Base-by-base conservation (phyloP, 2,113 vertebrate genomes). In the Lates calcarifer region DNA sequence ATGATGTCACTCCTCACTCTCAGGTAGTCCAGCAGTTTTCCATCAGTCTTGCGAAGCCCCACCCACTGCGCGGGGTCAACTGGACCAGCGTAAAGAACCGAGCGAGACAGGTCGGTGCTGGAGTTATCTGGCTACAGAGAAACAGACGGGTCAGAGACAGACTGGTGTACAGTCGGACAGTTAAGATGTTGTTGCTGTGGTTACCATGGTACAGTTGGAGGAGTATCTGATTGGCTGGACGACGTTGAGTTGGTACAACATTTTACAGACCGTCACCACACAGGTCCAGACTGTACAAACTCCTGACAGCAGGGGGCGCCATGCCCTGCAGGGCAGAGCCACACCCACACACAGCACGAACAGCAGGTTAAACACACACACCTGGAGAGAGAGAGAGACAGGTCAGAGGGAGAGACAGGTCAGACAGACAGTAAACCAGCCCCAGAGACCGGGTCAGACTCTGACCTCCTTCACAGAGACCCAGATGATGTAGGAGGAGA, bases 281-380 rank as follows among this genome's bases (percentile, higher is more conserved):
- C 97, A 98, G 0, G 97, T 98, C 98, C 97, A 98, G 31, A 98
- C 96, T 6, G 97, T 98, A 88, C 97, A 99, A 84, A 97, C 90
- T 62, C 96, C 97, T 24, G 97, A 97, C 74, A 97, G 96, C 87
- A 96, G 84, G 47, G 96, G 96, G 58, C 98, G 96, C 87, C 97
- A 96, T 65, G 95, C 92, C 85, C 96, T 88, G 70, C 97, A 98
- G 0, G 98, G 97, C 79, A 99, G 90, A 79, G 97, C 97, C 85
- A 97, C 95, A 60, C 94, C 96, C 96, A 97, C 97, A 83, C 96
- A 96, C 89, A 96, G 95, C 90, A 98, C 92, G 86, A 99, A 98
- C 18, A 97, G 95, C 79, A 96, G 84, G 79, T 94, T 94, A 35
- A 94, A 92, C 66, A 98, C 84, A 88, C 97, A 98, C 79, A 99